phyloP scores from a whole-genome alignment of 2,113 vertebrate genomes.

The Anoura caudifer region DNA sequence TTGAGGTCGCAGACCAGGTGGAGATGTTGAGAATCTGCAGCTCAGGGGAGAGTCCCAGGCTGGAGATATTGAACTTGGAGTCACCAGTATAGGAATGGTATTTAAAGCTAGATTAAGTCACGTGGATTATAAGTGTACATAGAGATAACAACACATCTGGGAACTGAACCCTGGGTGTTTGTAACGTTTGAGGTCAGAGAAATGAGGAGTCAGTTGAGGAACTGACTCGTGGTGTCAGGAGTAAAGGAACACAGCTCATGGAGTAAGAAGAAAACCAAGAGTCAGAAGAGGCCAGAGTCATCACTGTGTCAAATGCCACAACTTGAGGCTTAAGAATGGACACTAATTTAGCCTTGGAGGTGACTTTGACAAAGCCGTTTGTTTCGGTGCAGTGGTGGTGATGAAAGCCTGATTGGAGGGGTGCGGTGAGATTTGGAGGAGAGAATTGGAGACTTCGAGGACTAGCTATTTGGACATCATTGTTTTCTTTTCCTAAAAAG shows the following conservation, averaged over 20 bases:
- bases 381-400: background rate
- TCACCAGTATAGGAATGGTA: background rate
- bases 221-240: background rate
- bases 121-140: background rate
- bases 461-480: background rate
- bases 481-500: constrained; percentile 8
- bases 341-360: background rate
- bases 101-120: background rate
- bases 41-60: background rate
- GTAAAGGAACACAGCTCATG: background rate
- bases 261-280: background rate
- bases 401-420: background rate
- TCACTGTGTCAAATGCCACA: background rate
- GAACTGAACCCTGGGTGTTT: background rate
- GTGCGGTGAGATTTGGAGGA: background rate
- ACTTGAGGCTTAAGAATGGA: background rate
- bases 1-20: background rate
- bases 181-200: background rate
- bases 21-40: background rate
- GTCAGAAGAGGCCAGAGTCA: background rate
- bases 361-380: background rate
- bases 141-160: background rate
- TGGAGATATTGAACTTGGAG: background rate
- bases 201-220: background rate
- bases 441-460: background rate